Evolutionary conservation across 2,888 invertebrate species (phyloP), one percentile per base, ranked within the genome.

Genomic region (Penaeus monodon): DNA sequence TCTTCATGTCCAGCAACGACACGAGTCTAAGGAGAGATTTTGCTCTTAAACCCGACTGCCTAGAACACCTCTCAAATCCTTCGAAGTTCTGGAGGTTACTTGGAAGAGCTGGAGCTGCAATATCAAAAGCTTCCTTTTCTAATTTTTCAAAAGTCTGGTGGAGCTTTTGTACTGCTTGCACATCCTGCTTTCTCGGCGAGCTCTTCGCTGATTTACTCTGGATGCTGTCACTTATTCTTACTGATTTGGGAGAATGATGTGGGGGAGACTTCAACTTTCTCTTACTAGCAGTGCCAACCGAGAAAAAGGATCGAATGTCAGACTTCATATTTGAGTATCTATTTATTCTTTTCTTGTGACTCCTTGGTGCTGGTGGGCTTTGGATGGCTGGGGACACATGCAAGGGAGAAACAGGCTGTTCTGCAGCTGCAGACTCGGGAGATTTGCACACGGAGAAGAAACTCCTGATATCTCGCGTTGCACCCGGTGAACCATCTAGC

Each of bases 21-120:
- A 84, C 76, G n/a, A 88, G 57, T n/a, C 88, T 68, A 22, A 88
- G 20, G n/a, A 88, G 49, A n/a, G 88, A 33, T 64, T 70, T 88
- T 27, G 84, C 65, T 38, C 88, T 80, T 14, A 88, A 12, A 27
- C 84, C 88, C 22, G 88, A 88, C 63, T 84, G 88, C 38, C 88
- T 63, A 20, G 76, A 81, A 33, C 80, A 63, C 63, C 76, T 84
- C 20, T 65, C 65, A 57, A 88, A 88, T 12, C 88, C 88, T 29
- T 88, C 88, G 64, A 88, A 88, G 76, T 70, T 22, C 29, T 70
- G n/a, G 70, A 17, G 17, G 57, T 4, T 57, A 17, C 57, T 57
- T 57, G 57, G 57, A 57, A 57, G 57, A 57, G 57, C 57, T 57
- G 57, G 57, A 17, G 57, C 57, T 57, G 57, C 57, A 57, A 57